Conservation (phyloP, 2,113 vertebrate genomes). For the Bos taurus region DNA sequence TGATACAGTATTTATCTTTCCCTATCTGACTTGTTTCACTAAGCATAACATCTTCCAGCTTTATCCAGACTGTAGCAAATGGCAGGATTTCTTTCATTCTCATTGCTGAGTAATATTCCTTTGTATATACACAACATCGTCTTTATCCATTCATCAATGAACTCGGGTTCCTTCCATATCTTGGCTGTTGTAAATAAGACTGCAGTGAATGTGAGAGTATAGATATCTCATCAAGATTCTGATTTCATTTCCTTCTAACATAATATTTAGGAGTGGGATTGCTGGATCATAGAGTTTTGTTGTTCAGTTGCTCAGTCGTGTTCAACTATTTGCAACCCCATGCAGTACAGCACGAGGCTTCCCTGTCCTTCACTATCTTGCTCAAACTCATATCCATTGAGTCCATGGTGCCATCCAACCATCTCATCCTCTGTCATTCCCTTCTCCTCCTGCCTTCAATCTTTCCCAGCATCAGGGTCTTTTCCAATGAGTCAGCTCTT, state of each 20-base stretch:
- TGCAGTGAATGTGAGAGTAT: background rate
- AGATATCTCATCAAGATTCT: background rate
- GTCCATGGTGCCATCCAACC: too few relatives aligned
- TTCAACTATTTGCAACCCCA: background rate
- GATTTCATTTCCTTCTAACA: background rate
- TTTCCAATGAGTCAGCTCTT: background rate
- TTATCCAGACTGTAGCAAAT: background rate
- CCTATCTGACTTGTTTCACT: background rate
- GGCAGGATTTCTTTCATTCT: background rate
- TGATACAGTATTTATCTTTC: background rate
- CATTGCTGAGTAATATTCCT: background rate
- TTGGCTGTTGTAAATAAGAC: background rate
- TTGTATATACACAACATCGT: background rate
- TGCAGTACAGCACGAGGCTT: background rate
- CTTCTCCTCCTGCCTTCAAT: too few relatives aligned
- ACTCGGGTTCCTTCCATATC: background rate
- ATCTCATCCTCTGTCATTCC: too few relatives aligned
- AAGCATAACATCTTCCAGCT: background rate
- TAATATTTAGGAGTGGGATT: background rate
- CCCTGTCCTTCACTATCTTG: too few relatives aligned
- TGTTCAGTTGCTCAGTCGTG: background rate
- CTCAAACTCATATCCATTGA: too few relatives aligned
- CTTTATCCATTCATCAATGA: background rate
- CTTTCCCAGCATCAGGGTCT: too few relatives aligned
- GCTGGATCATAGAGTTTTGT: background rate